These are phyloP conservation scores for Puntigrus tetrazona DNA, from an alignment of 2,113 vertebrate species.

Conservation along the genomic window DNA sequence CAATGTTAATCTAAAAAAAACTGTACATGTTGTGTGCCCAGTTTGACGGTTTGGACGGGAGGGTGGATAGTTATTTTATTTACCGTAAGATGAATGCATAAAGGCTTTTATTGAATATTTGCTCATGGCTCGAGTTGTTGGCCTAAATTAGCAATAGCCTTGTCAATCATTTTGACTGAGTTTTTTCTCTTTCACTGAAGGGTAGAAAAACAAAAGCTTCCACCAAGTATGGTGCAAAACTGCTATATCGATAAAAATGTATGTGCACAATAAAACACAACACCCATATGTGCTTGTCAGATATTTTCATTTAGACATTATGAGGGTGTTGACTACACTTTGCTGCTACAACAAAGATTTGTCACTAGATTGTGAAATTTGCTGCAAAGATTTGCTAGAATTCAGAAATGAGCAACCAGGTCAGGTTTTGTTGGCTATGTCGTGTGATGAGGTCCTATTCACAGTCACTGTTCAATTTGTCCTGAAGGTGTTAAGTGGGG, in stretches of 20 bases:
- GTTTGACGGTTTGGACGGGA: background rate
- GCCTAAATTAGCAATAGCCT: background rate
- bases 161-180: too few relatives aligned
- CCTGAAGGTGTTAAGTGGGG: background rate
- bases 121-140: background rate
- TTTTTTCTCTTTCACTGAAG: background rate
- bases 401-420: background rate
- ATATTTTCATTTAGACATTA: background rate
- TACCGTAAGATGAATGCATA: background rate
- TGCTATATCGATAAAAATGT: background rate
- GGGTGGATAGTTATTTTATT: background rate
- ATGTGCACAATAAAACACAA: background rate
- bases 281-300: background rate
- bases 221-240: constrained; percentile 20
- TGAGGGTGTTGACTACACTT: background rate
- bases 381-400: background rate
- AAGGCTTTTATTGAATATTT: background rate
- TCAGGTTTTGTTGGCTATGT: background rate
- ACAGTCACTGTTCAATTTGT: background rate
- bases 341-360: background rate
- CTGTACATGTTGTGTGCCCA: background rate
- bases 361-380: background rate
- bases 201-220: constrained; percentile 8
- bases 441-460: background rate
- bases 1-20: background rate